Evolutionary conservation across 2,797 vertebrate genomes (phyloP), one percentile per base, ranked within the genome.

Genomic region (Takifugu rubripes): DNA sequence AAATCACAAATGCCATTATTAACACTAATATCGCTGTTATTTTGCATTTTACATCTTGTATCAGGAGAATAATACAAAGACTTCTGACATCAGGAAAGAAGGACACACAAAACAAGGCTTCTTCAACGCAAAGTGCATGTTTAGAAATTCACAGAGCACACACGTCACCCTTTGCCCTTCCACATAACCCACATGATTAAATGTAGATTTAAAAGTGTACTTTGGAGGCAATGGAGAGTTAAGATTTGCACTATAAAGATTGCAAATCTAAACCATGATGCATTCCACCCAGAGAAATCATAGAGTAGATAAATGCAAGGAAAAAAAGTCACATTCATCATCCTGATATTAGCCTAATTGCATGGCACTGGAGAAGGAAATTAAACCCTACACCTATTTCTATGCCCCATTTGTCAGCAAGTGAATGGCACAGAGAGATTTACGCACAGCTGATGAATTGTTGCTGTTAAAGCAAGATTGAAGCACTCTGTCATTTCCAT

Each of bases 261-360:
- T 61, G 26, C 40, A 50, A 47, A 53, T 33, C 52, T 48, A 49
- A 25, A 59, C 48, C 7, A 6, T 27, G 17, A 25, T 29, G 4
- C 33, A 48, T 54, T 64, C 48, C 54, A 62, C 61, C 49, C 54
- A 5, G 63, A 21, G 51, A 54, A 27, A 56, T 57, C 55, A 9
- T 66, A 52, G 58, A 72, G 49, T 55, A 80, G 68, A 78, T 56
- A 75, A 81, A 81, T 71, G 78, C 16, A 9, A 21, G 44, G 15
- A 52, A 57, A 78, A 75, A 75, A 64, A 60, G 77, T 66, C 71
- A 69, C 75, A 84, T 86, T 84, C 43, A 83, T 87, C 79, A 86
- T 70, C 61, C 62, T 84, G 70, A 78, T 80, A 78, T 83, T 80
- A 74, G 54, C 66, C 66, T 78, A 82, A 85, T 81, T 84, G 78